phyloP scores from a whole-genome alignment of 2,113 vertebrate genomes.

The Pteruthius melanotis region DNA sequence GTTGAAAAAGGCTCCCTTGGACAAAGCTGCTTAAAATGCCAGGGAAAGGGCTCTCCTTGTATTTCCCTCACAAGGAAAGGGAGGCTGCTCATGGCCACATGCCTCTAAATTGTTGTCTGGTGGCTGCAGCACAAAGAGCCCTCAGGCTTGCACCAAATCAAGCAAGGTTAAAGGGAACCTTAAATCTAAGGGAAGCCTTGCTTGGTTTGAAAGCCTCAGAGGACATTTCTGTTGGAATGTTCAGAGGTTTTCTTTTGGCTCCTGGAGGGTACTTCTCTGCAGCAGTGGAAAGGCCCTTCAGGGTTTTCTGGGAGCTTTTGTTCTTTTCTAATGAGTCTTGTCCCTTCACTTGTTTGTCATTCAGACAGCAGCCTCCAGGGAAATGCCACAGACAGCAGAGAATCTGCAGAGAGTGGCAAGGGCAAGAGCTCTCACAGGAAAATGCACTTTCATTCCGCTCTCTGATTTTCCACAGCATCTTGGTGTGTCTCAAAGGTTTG shows the following conservation, averaged over 20 bases:
- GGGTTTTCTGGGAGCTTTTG: slow-evolving; percentile 1
- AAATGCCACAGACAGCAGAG: background rate
- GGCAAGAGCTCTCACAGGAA: background rate
- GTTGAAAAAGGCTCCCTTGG: background rate
- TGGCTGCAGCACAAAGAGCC: background rate
- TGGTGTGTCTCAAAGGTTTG: background rate
- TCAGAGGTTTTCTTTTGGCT: background rate
- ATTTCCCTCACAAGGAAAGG: background rate
- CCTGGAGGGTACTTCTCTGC: background rate
- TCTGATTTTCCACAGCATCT: background rate
- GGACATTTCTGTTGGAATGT: background rate
- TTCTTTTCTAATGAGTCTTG: background rate
- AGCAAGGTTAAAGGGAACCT: background rate
- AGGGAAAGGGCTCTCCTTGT: background rate
- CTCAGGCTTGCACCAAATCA: background rate
- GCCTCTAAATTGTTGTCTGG: background rate
- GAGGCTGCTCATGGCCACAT: background rate
- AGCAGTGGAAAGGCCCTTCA: background rate
- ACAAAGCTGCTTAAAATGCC: background rate
- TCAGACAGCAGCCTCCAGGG: slow-evolving; percentile 25
- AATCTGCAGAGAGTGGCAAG: background rate
- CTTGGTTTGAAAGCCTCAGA: background rate
- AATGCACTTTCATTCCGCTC: background rate
- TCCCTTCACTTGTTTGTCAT: slow-evolving; percentile 37
- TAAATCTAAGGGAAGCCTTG: background rate